Evolutionary conservation across 2,113 vertebrate species (phyloP).

Genomic region (Clinocottus analis): DNA sequence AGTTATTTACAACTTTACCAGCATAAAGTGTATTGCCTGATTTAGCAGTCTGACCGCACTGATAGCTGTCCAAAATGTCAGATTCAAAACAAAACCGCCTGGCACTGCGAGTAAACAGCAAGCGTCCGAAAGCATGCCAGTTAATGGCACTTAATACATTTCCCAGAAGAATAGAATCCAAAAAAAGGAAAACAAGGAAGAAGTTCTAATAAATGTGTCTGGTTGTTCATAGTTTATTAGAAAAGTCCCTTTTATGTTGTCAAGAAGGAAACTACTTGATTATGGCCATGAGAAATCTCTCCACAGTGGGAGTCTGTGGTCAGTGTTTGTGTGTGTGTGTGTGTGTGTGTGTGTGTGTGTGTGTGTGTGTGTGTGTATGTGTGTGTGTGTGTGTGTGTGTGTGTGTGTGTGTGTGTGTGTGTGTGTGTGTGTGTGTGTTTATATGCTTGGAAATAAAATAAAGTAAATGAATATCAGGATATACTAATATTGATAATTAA

Average conservation of each 20-base stretch:
- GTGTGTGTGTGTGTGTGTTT: neutral
- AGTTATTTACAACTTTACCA: conserved; percentile 15
- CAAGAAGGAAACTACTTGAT: conserved; percentile 59
- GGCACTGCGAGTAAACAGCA: neutral
- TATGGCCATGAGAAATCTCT: conserved; percentile 50
- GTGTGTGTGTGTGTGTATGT: neutral
- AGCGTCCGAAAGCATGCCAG: neutral
- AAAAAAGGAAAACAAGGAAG: neutral
- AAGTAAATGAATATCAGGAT: conserved; percentile 18
- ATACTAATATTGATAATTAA: conserved; percentile 23
- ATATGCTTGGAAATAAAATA: neutral
- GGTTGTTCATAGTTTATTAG: conserved; percentile 39
- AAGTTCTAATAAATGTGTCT: neutral
- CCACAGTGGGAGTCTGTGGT: conserved; percentile 20
- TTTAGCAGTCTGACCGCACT: neutral
- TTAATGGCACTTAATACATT: neutral
- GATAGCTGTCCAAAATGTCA: conserved; percentile 7
- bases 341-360: neutral
- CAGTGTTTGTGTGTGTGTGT: neutral
- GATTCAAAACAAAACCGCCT: neutral
- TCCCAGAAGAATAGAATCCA: conserved; percentile 13
- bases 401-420: neutral
- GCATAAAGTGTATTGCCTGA: conserved; percentile 1
- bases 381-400: neutral
- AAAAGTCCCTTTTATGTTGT: conserved; percentile 39